Evolutionary conservation across 1,140 invertebrate species (phyloP), one percentile per base, ranked within the genome.

Genomic region (Orchestia grillus): DNA sequence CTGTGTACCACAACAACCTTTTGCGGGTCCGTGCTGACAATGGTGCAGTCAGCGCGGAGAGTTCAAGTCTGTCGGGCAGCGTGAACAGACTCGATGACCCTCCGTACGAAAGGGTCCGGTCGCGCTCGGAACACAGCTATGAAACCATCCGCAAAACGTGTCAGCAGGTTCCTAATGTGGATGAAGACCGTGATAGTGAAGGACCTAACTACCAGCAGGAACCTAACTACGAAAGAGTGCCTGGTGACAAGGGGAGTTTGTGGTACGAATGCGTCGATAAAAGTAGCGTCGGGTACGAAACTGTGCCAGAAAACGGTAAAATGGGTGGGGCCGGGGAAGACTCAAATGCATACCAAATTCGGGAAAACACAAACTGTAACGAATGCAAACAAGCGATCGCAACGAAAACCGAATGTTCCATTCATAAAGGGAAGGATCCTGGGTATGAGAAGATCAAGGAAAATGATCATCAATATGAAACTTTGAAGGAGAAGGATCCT

Each of bases 41-140:
- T 95, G 96, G 95, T 88, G 62, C 96, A 16, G 95, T 53, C 43
- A 96, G 88, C 28, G 96, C 92, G 45, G 96, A 96, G 19, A 96
- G 96, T n/a, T 87, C 94, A 41, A 96, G 96, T 40, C 96, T 96
- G 44, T 97, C 96, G 8, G 96, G 96, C 41, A 96, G 96, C 44
- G 90, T 95, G 16, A 57, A 92, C 44, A 94, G 91, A 45, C 87
- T 94, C 23, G 95, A 96, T 3, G 96, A 97, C 15, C 96, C 96
- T 41, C 96, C 96, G 15, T 97, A 97, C 62, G 96, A 97, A 87
- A 92, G 95, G n/a, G 96, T 97, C 0, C 95, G 96, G 40, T 92
- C 91, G 36, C 96, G 96, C 41, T 97, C 96, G 0, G 96, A 97
- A 44, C 96, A 97, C 96, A 96, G 96, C 57, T 97, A 97, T 53